Base-by-base conservation (phyloP, 2,797 vertebrate genomes). In the Enteromius fasciolatus region DNA sequence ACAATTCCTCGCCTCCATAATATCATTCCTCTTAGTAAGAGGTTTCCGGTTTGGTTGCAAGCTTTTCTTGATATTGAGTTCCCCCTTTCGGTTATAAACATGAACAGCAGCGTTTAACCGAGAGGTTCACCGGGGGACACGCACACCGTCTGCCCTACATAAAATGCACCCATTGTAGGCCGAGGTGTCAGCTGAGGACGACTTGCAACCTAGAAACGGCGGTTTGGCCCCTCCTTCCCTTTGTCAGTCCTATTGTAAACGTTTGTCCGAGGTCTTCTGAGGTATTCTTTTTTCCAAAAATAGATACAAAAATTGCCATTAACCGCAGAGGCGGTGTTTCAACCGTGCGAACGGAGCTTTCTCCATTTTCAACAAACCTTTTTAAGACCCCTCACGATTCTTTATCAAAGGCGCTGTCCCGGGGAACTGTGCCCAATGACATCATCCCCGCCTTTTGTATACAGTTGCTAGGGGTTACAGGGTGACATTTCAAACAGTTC, bases 91-190 rank as follows among this genome's bases (percentile, higher is more conserved):
- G 83, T 41, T 41, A 4, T 23, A 64, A 15, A 23, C 46, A 1
- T 2, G 33, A 78, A 86, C 44, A 81, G 76, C 87, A 83, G 3
- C 72, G 17, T 85, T 54, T 67, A 12, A 39, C 25, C 41, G 81
- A 54, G 64, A 79, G 81, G 87, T 88, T 88, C 87, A 88, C 83
- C 66, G 83, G 81, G 87, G 87, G 87, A 88, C 87, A 86, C 76
- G 70, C 72, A 70, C 85, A 73, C 81, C 75, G 83, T 83, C 87
- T 88, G 87, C 83, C 87, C 87, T 88, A 88, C 83, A 88, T 86
- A 81, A 64, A 83, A 64, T 44, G 86, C 82, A 63, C 50, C 75
- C 84, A 77, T 80, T 82, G 76, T 63, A 75, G 80, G 86, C 73
- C 73, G 77, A 77, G 77, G 77, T 85, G 87, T 86, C 87, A 88